Base-by-base conservation (phyloP, 1,140 invertebrate species). In the Drosophila trapezifrons region DNA sequence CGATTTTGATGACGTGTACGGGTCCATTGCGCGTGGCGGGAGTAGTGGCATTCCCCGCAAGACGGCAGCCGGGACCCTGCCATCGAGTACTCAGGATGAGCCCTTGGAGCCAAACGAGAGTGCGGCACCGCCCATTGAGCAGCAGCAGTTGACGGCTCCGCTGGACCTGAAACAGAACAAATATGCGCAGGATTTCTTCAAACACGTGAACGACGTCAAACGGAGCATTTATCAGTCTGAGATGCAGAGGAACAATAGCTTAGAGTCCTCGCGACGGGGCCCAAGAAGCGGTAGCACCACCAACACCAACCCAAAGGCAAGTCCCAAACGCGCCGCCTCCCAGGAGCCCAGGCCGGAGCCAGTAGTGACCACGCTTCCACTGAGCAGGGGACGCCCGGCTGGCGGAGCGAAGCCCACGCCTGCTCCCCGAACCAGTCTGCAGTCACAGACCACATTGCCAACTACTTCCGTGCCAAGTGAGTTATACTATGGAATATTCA, bases 121-220 rank as follows among this genome's bases (percentile, higher is more conserved):
- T 17, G 40, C 69, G 43, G 40, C 73, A 1, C 22, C 40, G 20
- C 13, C 38, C 0, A 17, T 52, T 29, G 55, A 63, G 35, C 62
- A 70, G 9, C 58, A 77, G 25, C 72, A 74, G 15, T 52, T 47
- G 40, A n/a, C 47, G 29, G 40, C 64, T 0, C 75, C 70, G 25
- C 27, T 87, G 20, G 90, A 91, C 49, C 58, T 91, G 0, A 92
- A 92, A 35, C 87, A 92, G 38, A 92, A 90, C 40, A 91, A 91
- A 47, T 92, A 92, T 22, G 91, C 91, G 0, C 82, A 92, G 67
- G 91, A 92, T 40, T 92, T 92, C 38, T 91, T 92, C 18, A 92
- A 92, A 52, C 91, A 92, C 65, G 90, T 92, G 0, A 92, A 90
- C 42, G 91, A 92, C 76, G 91, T 92, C 0, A 92, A 92, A 57